phyloP scores from a whole-genome alignment of 2,797 vertebrate genomes.

The Buceros bicornis region DNA sequence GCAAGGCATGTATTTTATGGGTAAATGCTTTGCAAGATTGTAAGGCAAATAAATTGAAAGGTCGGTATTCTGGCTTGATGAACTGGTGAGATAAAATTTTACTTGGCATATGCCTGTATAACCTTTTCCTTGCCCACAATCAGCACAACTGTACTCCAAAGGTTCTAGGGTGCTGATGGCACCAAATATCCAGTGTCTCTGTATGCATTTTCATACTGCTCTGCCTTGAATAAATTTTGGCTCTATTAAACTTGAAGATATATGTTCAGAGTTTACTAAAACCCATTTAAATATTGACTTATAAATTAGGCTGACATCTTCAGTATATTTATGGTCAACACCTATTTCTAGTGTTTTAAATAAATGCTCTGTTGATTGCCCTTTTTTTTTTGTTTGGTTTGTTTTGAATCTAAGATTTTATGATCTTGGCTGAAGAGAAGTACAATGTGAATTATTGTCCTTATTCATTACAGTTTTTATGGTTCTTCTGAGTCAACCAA shows the following conservation, averaged over 20 bases:
- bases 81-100: background rate
- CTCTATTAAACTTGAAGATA: background rate
- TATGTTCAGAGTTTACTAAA: slow-evolving; percentile 1
- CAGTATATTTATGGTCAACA: background rate
- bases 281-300: background rate
- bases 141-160: background rate
- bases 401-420: background rate
- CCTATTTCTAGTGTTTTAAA: background rate
- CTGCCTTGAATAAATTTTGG: background rate
- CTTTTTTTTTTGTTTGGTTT: background rate
- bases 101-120: background rate
- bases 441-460: background rate
- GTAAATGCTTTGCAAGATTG: background rate
- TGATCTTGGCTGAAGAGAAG: background rate
- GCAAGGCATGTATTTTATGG: background rate
- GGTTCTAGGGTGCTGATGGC: background rate
- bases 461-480: background rate
- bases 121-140: background rate
- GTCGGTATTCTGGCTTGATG: background rate
- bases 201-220: background rate
- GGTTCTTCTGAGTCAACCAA: background rate
- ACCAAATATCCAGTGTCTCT: background rate
- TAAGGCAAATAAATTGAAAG: slow-evolving; percentile 2
- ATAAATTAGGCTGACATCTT: background rate
- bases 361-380: background rate